Evolutionary conservation across 1,140 invertebrate species (phyloP), one percentile per base, ranked within the genome.

Genomic region (Orius insidiosus): DNA sequence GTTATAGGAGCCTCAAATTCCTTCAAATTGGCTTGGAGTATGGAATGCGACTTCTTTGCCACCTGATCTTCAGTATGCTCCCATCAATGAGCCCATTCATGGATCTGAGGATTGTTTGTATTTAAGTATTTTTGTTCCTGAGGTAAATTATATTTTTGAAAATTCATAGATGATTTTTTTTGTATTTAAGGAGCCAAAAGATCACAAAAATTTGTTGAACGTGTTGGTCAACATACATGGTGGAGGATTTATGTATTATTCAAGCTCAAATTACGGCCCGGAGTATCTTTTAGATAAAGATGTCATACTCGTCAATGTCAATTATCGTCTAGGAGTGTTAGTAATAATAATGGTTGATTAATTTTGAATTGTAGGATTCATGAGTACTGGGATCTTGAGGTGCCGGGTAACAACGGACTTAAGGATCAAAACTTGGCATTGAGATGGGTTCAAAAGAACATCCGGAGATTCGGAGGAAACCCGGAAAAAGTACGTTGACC

Each of bases 241-340:
- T 40, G 67, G 66, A 8, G 64, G 56, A 36, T 68, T 67, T 46
- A 59, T 58, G 51, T 57, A 56, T 45, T 67, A 67, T 16, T 55
- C 60, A 3, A 60, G 64, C 5, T 55, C 58, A 45, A 35, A 54
- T 1, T 62, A 59, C 44, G 62, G 61, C 5, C 60, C 63, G 0
- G 53, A 62, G 38, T 61, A 63, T 42, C 43, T 68, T 0, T 52
- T 68, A 44, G 63, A 65, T 45, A 53, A 66, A 13, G 63, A 79
- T 56, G 60, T 80, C 1, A 60, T 84, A 9, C 46, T 81, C 0
- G 74, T 84, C 0, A 72, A 72, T 1, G 60, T 81, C 1, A 80
- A 81, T 56, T 85, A 84, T 60, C 68, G 80, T 44, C 57, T 80
- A 1, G 56, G 57, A 56, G 58, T 45, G 30, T 46, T 60, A 7